Evolutionary conservation across 2,797 vertebrate genomes (phyloP), one percentile per base, ranked within the genome.

Genomic region (Momotus momota): DNA sequence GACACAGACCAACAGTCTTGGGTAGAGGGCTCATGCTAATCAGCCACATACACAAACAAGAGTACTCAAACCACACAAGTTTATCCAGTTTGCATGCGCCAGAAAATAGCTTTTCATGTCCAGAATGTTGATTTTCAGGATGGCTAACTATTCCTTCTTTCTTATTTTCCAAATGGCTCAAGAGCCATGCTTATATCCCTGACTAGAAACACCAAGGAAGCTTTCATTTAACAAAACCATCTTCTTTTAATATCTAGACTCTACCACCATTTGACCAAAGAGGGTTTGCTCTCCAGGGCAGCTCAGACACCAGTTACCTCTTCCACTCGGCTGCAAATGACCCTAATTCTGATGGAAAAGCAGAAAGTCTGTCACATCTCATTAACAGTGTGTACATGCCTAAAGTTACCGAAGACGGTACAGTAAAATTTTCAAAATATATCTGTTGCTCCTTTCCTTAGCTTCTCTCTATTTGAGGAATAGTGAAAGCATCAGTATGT

Each of bases 1-100:
- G 96, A 97, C 96, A 95, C 88, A 93, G 81, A 89, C 85, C 92
- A 82, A 92, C 93, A 86, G 86, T 86, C 91, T 31, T 91, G 96
- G 93, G 90, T 86, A 81, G 83, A 93, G 78, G 70, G 86, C 81
- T 94, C 88, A 86, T 86, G 88, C 93, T 89, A 93, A 95, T 93
- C 95, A 93, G 89, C 93, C 95, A 84, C 88, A 92, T 71, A 67
- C 67, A 91, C 79, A 96, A 95, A 97, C 93, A 97, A 75, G 62
- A 84, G 66, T 25, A 9, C 81, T 86, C 94, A 96, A 95, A 90
- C 89, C 83, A 92, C 92, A 94, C 67, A 65, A 88, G 84, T 94
- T 94, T 94, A 88, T 49, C 72, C 95, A 93, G 60, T 84, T 94
- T 84, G 27, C 86, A 67, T 23, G 78, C 80, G 70, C 71, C 81